Evolutionary conservation across 2,888 invertebrate species (phyloP).

Genomic region (Campaea margaritaria): DNA sequence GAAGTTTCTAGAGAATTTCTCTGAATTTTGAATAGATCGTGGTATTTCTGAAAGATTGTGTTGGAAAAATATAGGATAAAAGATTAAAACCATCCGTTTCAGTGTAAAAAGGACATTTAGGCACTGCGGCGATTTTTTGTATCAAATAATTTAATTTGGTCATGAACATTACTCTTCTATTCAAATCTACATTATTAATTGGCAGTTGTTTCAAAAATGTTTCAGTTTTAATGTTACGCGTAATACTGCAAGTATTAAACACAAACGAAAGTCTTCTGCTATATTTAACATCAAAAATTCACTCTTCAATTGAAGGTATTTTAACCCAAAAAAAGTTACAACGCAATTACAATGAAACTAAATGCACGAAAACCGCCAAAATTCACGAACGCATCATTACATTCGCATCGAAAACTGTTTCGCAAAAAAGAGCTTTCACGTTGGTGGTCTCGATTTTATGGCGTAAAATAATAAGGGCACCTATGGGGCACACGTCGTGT

Average conservation of each 20-base stretch:
- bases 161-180: no score
- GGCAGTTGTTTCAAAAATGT: background rate
- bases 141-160: no score
- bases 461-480: slow-evolving; percentile 78
- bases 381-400: slow-evolving; percentile 81
- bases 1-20: background rate
- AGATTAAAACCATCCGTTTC: no score
- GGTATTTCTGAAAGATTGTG: no score
- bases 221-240: slow-evolving; percentile 6
- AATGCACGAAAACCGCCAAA: slow-evolving; percentile 69
- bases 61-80: no score
- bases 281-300: slow-evolving; percentile 31
- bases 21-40: no score
- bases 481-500: slow-evolving; percentile 49
- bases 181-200: no score
- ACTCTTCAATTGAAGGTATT: slow-evolving; percentile 41
- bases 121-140: no score
- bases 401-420: slow-evolving; percentile 65
- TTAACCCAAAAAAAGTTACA: slow-evolving; percentile 40
- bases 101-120: no score
- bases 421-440: slow-evolving; percentile 62
- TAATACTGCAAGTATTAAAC: slow-evolving; percentile 9
- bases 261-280: slow-evolving; percentile 14
- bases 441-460: slow-evolving; percentile 80
- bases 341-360: slow-evolving; percentile 49